phyloP scores from a whole-genome alignment of 1,140 invertebrate species.

The Acromyrmex echinatior region DNA sequence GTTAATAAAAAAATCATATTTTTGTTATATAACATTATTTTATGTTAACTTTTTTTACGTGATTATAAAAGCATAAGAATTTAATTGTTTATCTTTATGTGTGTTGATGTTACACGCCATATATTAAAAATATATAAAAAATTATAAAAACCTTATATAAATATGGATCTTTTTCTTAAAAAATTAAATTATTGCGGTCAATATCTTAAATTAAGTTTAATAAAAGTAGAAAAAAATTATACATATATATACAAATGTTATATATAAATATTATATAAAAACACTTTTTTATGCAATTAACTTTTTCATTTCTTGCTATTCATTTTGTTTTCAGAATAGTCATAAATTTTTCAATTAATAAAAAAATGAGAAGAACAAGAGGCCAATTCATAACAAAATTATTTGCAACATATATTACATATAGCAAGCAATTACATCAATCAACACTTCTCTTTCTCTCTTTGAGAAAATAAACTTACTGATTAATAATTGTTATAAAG shows the following conservation, averaged over 20 bases:
- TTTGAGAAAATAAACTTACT: not conserved
- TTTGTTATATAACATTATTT: not conserved
- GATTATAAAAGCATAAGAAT: not conserved
- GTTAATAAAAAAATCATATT: not conserved
- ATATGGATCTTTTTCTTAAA: not conserved
- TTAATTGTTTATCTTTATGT: conserved; percentile 12
- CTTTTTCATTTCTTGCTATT: not conserved
- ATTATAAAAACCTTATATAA: not conserved
- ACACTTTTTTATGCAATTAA: not conserved
- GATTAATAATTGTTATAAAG: not conserved
- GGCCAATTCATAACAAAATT: not conserved
- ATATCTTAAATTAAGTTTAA: not conserved
- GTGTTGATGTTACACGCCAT: conserved; percentile 24
- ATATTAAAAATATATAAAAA: conserved; percentile 31
- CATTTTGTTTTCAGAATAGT: not conserved
- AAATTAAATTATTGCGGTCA: not conserved
- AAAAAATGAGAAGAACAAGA: not conserved
- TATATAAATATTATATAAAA: not conserved
- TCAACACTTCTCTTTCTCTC: not conserved
- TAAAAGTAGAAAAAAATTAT: conserved; percentile 2
- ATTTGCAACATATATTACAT: no score
- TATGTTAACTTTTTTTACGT: not conserved
- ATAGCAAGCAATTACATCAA: not conserved
- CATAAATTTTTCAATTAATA: not conserved
- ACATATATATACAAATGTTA: conserved; percentile 5